Base-by-base conservation (phyloP, 2,888 invertebrate species). In the Drosophila sordidula region DNA sequence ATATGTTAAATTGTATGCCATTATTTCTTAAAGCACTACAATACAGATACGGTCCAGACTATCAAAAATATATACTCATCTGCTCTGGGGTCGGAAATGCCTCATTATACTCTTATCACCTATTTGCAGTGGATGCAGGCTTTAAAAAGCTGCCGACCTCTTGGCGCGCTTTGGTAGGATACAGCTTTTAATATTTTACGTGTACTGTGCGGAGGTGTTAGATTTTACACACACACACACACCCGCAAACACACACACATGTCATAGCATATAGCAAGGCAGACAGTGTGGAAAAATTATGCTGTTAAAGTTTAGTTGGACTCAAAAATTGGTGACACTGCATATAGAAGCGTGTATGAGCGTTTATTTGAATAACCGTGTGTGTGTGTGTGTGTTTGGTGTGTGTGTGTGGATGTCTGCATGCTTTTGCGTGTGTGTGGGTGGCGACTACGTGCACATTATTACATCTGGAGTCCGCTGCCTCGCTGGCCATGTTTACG, bases 401-500 rank as follows among this genome's bases (percentile, higher is more conserved):
- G 18, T 18, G 44, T 56, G 59, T 56, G 42, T 54, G 18, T 18
- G 18, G 18, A 2, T 18, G 18, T 18, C 18, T 18, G 18, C 18
- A 2, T 18, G 34, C 18, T 18, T 45, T 34, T 51, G 25, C 42
- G 54, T 58, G 45, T 42, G 38, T 65, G 68, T 66, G 51, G 39
- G 36, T 44, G 32, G 9, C 11, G 51, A 42, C 54, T 68, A 72
- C 72, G 86, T 70, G 84, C 84, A 83, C 70, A 51, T 65, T 80
- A 77, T 72, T 65, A 73, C 66, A 80, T 83, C 50, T 68, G 58
- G 71, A 75, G 71, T 58, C 54, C 49, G 56, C 47, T 63, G 52
- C 42, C 45, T 39, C 56, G 45, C 54, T 64, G 76, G 69, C 63
- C 71, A 89, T 87, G 85, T 87, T 87, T 87, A 87, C 78, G 87